Conservation (phyloP, 2,888 invertebrate genomes). For the Drosophila anomalipes region DNA sequence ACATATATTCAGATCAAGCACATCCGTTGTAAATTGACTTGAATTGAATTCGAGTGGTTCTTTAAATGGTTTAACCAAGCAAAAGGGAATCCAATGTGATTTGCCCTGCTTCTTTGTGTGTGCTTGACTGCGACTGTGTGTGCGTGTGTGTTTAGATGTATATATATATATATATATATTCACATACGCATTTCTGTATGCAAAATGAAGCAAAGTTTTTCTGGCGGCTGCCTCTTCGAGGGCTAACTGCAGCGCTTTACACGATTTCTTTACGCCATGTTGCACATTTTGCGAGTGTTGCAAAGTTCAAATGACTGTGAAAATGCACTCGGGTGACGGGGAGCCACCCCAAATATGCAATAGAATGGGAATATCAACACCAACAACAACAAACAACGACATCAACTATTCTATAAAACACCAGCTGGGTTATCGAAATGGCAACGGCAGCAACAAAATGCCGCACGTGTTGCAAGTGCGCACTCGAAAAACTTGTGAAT, state of each 20-base stretch:
- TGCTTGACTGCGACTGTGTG: neutral
- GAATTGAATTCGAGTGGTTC: neutral
- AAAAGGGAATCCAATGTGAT: slow-evolving; percentile 4
- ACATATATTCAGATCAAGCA: slow-evolving; percentile 1
- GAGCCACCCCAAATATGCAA: neutral
- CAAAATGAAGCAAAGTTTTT: slow-evolving; percentile 50
- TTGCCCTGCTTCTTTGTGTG: neutral
- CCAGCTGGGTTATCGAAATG: slow-evolving; percentile 21
- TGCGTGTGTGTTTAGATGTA: neutral
- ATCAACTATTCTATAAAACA: slow-evolving; percentile 40
- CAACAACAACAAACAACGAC: slow-evolving; percentile 18
- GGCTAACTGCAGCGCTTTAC: slow-evolving; percentile 71
- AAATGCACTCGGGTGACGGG: slow-evolving; percentile 57
- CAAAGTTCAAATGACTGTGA: slow-evolving; percentile 76
- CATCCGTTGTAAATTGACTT: slow-evolving; percentile 14
- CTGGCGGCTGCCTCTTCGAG: slow-evolving; percentile 35
- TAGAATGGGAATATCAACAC: neutral
- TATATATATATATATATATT: neutral
- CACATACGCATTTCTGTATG: slow-evolving; percentile 24
- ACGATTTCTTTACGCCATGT: slow-evolving; percentile 69
- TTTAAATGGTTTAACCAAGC: slow-evolving; percentile 1
- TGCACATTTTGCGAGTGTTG: slow-evolving; percentile 74
- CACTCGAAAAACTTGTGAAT: slow-evolving; percentile 28
- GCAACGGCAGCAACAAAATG: slow-evolving; percentile 26
- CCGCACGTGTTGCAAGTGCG: slow-evolving; percentile 44